Conservation (phyloP, 2,113 vertebrate genomes). For the Danio rerio region GRCz12tu NC_133184.1:41782001-41782500, state of each 20-base stretch:
- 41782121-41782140: background rate
- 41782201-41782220: background rate
- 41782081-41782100: slow-evolving; percentile 13
- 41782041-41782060: slow-evolving; percentile 2
- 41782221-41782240: background rate
- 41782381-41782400: slow-evolving; percentile 61
- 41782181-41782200: slow-evolving; percentile 1
- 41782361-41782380: slow-evolving; percentile 49
- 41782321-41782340: slow-evolving; percentile 42
- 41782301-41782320: slow-evolving; percentile 19
- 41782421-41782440: slow-evolving; percentile 48
- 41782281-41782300: slow-evolving; percentile 14
- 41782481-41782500: slow-evolving; percentile 30
- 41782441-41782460: slow-evolving; percentile 57
- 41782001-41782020: background rate
- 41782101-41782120: background rate
- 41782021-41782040: slow-evolving; percentile 21
- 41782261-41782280: background rate
- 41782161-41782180: background rate
- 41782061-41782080: background rate
- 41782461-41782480: slow-evolving; percentile 56
- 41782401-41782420: slow-evolving; percentile 45
- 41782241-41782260: slow-evolving; percentile 1
- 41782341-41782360: slow-evolving; percentile 34
- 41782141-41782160: background rate